Evolutionary conservation across 1,140 invertebrate species (phyloP).

Genomic region (Metopolophium dirhodum): DNA sequence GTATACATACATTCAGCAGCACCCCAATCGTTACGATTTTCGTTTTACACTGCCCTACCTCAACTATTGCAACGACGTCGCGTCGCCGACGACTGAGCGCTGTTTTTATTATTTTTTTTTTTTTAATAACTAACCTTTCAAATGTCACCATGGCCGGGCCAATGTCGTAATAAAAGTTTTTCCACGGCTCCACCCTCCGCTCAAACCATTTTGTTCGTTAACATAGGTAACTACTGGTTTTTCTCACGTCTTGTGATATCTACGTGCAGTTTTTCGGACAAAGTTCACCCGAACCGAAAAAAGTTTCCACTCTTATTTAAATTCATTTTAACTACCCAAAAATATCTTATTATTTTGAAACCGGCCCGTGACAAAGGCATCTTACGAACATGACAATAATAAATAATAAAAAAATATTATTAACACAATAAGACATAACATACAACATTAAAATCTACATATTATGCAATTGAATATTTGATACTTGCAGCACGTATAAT

Average conservation of each 20-base stretch:
- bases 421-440: too few species aligned
- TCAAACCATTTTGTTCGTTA: background rate
- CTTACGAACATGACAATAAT: too few species aligned
- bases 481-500: background rate
- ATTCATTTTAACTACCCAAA: too few species aligned
- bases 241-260: too few species aligned
- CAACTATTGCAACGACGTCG: background rate
- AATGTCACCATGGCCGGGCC: background rate
- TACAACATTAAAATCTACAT: too few species aligned
- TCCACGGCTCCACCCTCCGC: background rate
- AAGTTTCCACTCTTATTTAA: too few species aligned
- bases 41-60: slow-evolving; percentile 12
- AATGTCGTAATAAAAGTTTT: background rate
- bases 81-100: background rate
- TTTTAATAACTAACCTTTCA: background rate
- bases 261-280: background rate
- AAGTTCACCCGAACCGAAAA: too few species aligned
- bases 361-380: too few species aligned
- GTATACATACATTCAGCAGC: background rate
- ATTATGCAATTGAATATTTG: background rate
- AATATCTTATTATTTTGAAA: too few species aligned
- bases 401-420: too few species aligned
- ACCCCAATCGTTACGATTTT: background rate
- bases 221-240: too few species aligned
- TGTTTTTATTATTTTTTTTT: background rate